Evolutionary conservation across 2,888 invertebrate species (phyloP), one percentile per base, ranked within the genome.

Genomic region (Mimachlamys varia): DNA sequence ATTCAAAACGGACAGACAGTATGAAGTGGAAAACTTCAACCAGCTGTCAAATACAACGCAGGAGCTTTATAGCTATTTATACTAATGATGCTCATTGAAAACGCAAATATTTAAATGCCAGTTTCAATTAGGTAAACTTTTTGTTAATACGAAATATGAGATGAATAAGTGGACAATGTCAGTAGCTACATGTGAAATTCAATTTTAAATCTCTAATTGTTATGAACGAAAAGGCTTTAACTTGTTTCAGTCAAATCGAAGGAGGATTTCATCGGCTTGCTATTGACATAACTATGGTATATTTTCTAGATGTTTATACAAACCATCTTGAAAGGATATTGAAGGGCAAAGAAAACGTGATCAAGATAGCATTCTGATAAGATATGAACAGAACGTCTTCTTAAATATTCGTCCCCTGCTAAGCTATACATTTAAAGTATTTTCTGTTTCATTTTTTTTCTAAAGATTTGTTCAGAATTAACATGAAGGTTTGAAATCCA

Each of bases 1-100:
- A 33, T 76, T 12, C 4, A 12, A 13, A 22, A 15, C 76, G 33
- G 33, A 76, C 33, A 27, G 76, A 33, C 10, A 76, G 76, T 33
- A 33, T 76, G 27, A 76, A 76, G 76, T 76, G 76, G 27, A 27
- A 76, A 13, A 76, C 27, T 76, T 76, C 33, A 76, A 22, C 76
- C 27, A 33, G 33, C 76, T 76, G 76, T 7, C 76, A 27, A 76
- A 76, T 33, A 76, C 27, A 33, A 33, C 76, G n/a, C 62, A 76
- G 27, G n/a, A 76, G n/a, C 76, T 5, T 33, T 76, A 76, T 33
- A 62, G 22, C n/a, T 22, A 53, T 53, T 53, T 53, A 27, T 76
- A 33, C 76, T 76, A 76, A 76, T 76, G 76, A 76, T 76, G 76
- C 27, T 76, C 76, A 76, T 76, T 76, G 76, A 76, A 76, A 76